A percentile compares a stretch with the other conserved stretches of the same genome.
phyloP scores from a whole-genome alignment of 2,113 vertebrate species.

The Ariopsis seemanni region DNA sequence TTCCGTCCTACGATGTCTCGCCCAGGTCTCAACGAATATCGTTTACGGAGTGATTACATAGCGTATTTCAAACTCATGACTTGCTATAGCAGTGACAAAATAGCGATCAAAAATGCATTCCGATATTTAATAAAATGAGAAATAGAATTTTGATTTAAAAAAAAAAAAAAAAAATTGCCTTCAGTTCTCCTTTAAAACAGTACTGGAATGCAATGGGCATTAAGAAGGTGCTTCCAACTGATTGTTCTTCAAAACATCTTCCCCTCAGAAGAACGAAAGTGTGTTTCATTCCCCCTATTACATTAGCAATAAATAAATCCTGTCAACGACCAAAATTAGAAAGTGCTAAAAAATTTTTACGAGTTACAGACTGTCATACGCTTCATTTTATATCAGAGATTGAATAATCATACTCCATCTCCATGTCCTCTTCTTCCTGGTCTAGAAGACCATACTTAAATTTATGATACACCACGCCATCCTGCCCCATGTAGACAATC shows the following conservation, averaged over 20 bases:
- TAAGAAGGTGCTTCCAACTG: neutral
- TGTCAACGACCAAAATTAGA: neutral
- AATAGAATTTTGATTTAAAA: too few species aligned
- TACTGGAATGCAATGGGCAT: neutral
- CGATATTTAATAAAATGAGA: too few species aligned
- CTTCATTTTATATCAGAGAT: conserved; percentile 80
- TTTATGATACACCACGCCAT: conserved; percentile 88
- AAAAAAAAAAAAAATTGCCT: too few species aligned
- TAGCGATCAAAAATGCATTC: too few species aligned
- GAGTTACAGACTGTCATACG: neutral
- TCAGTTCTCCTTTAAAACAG: too few species aligned
- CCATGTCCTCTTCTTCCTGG: conserved; percentile 79
- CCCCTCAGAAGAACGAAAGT: neutral
- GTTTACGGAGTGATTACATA: too few species aligned
- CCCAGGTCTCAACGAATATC: too few species aligned
- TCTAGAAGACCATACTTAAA: conserved; percentile 88
- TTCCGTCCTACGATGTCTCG: too few species aligned
- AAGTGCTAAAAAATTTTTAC: neutral
- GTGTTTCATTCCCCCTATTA: neutral
- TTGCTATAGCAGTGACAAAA: too few species aligned
- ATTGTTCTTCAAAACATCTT: neutral
- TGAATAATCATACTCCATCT: conserved; percentile 92
- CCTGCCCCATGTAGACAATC: conserved; percentile 91
- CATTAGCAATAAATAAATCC: conserved; percentile 38
- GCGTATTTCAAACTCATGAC: too few species aligned